Evolutionary conservation across 2,888 invertebrate genomes (phyloP).

Genomic region (Hecatera dysodea): DNA sequence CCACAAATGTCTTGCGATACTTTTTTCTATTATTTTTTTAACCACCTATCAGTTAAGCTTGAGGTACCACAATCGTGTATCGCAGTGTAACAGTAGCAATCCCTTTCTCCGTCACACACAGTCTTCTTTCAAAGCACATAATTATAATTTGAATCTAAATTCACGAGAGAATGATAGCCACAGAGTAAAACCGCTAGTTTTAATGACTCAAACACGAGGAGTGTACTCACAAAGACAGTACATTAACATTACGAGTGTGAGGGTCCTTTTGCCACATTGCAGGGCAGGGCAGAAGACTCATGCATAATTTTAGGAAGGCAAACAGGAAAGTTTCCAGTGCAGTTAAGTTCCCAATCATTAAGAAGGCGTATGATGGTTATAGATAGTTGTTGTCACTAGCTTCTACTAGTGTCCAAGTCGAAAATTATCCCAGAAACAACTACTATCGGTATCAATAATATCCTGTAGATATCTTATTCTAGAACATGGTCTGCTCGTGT

Average conservation of each 20-base stretch:
- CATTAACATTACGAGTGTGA: constrained; percentile 12
- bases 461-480: too few relatives aligned
- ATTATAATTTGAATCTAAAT: constrained; percentile 13
- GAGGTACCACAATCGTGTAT: too few relatives aligned
- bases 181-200: constrained; percentile 26
- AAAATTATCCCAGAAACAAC: too few relatives aligned
- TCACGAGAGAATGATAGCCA: background rate
- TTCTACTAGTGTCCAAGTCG: too few relatives aligned
- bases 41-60: too few relatives aligned
- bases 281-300: background rate
- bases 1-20: too few relatives aligned
- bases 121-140: background rate
- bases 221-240: constrained; percentile 15
- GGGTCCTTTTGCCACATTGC: background rate
- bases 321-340: background rate
- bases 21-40: too few relatives aligned
- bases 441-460: too few relatives aligned
- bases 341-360: background rate
- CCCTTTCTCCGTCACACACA: background rate
- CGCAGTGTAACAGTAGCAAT: too few relatives aligned
- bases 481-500: too few relatives aligned
- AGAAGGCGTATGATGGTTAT: too few relatives aligned
- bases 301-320: background rate
- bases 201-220: constrained; percentile 28
- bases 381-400: too few relatives aligned